Conservation (phyloP, 2,797 vertebrate species). For the Vireo griseus region DNA sequence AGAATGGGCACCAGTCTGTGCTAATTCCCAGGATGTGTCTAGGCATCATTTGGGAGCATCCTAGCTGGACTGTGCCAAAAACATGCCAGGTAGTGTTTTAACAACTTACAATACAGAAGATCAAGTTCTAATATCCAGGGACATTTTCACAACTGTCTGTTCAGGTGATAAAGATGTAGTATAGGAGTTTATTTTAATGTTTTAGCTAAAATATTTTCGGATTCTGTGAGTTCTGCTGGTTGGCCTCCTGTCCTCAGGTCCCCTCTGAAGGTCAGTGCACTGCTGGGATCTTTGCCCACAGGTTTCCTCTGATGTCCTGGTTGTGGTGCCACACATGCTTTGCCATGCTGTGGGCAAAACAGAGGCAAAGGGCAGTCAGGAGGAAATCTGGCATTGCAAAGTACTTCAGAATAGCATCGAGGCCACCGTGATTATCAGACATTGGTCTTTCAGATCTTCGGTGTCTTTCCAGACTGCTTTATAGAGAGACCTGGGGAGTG, state of each 20-base stretch:
- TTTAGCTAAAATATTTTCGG: background rate
- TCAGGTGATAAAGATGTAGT: background rate
- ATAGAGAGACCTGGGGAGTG: background rate
- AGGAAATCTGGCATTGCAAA: background rate
- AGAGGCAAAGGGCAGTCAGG: background rate
- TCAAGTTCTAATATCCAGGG: background rate
- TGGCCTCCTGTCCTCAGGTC: background rate
- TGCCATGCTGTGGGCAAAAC: background rate
- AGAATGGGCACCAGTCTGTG: slow-evolving; percentile 36
- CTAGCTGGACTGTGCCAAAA: background rate
- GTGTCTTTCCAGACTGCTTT: background rate
- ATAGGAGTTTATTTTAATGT: background rate
- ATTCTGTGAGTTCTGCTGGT: background rate
- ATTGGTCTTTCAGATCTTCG: background rate
- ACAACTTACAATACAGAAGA: background rate
- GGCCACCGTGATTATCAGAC: background rate
- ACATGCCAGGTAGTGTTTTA: slow-evolving; percentile 28
- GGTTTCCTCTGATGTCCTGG: background rate
- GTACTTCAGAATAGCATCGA: background rate
- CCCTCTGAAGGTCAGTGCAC: background rate
- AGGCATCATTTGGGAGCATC: slow-evolving; percentile 15
- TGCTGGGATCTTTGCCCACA: background rate
- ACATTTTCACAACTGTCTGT: background rate
- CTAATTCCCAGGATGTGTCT: slow-evolving; percentile 27
- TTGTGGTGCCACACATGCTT: background rate